Conservation (phyloP, 2,888 invertebrate species). For the Oxycera nigricornis region DNA sequence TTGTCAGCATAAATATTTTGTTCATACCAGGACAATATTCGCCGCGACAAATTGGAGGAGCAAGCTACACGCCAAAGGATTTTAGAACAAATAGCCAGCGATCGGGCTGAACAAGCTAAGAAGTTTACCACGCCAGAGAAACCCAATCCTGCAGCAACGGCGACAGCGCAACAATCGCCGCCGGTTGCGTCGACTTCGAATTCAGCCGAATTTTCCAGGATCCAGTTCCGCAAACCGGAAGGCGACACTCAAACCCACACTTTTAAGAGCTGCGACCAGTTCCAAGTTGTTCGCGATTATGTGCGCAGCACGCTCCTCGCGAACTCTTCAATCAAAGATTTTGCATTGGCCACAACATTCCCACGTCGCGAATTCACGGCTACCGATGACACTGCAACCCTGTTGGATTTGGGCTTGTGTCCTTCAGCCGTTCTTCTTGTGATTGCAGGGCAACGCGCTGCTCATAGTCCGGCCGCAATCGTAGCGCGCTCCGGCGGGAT, state of each 20-base stretch:
- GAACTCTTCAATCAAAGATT: conserved; percentile 64
- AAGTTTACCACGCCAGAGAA: conserved; percentile 57
- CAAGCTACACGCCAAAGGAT: conserved; percentile 78
- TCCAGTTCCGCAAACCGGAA: conserved; percentile 88
- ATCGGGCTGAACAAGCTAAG: conserved; percentile 74
- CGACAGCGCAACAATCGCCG: conserved; percentile 45
- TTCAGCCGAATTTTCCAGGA: conserved; percentile 65
- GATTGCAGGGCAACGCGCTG: conserved; percentile 48
- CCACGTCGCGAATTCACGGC: conserved; percentile 84
- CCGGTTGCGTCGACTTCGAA: conserved; percentile 39
- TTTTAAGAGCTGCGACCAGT: conserved; percentile 72
- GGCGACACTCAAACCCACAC: conserved; percentile 77
- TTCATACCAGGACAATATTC: conserved; percentile 59
- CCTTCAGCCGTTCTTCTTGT: conserved; percentile 75
- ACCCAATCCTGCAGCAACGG: conserved; percentile 26
- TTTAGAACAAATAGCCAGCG: conserved; percentile 83
- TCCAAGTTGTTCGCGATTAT: conserved; percentile 65
- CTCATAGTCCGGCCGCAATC: conserved; percentile 37
- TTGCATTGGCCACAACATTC: conserved; percentile 83
- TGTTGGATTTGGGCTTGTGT: conserved; percentile 82
- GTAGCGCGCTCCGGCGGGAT: conserved; percentile 43
- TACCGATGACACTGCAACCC: conserved; percentile 87
- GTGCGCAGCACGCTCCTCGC: conserved; percentile 56
- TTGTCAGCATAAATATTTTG: neutral
- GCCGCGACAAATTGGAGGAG: conserved; percentile 79